Percentiles rank a stretch among this genome's conserved stretches.
These are phyloP conservation scores for Leucophora obtusa DNA, from an alignment of 2,888 invertebrate species.

Conservation along the genomic window DNA sequence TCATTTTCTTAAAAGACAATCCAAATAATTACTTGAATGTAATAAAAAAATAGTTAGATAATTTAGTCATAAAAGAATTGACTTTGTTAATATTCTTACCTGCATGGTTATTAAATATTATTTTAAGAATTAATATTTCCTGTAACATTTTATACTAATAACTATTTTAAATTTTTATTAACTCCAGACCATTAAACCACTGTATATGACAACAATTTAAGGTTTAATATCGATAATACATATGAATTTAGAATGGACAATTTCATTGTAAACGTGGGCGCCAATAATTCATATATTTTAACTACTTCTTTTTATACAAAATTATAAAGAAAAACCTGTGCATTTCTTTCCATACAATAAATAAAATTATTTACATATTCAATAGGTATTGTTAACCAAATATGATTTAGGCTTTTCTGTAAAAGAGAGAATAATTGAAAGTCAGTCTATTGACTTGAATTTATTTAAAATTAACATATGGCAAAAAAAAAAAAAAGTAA, in stretches of 20 bases:
- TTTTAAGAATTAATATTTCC: slow-evolving; percentile 34
- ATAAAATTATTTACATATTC: background rate
- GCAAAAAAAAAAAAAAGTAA: background rate
- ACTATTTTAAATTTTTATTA: background rate
- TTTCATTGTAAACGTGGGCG: slow-evolving; percentile 56
- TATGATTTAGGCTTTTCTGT: slow-evolving; percentile 21
- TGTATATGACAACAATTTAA: slow-evolving; percentile 8
- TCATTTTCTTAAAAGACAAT: too few relatives aligned
- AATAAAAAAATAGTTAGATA: background rate
- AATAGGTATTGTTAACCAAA: slow-evolving; percentile 1
- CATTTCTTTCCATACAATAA: slow-evolving; percentile 2
- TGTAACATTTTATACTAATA: background rate
- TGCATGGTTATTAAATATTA: slow-evolving; percentile 9
- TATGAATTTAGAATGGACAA: background rate
- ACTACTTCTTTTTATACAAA: background rate
- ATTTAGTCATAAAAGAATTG: slow-evolving; percentile 5
- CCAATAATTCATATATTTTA: slow-evolving; percentile 49
- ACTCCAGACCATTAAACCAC: background rate
- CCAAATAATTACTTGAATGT: background rate
- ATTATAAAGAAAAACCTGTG: slow-evolving; percentile 13
- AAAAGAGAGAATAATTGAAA: background rate
- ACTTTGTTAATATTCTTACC: background rate
- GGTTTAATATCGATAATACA: slow-evolving; percentile 1
- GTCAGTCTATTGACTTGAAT: background rate
- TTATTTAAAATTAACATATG: background rate